Base-by-base conservation (phyloP, 2,113 vertebrate genomes). In the Capra hircus region DNA sequence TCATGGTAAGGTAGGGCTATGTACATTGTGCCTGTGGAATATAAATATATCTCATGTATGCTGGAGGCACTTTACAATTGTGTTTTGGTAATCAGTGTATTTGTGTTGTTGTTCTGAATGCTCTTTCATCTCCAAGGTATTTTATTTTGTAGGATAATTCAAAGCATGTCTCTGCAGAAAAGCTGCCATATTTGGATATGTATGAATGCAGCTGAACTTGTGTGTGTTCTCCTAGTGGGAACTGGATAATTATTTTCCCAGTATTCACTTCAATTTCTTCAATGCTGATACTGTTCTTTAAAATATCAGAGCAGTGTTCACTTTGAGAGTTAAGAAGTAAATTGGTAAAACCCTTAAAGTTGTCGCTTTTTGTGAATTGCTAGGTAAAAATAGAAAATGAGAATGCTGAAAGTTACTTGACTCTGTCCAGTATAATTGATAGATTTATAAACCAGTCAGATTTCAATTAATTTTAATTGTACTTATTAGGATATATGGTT, bases 151-250 rank as follows among this genome's bases (percentile, higher is more conserved):
- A 81, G 48, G 30, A 40, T 36, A 84, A 93, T 80, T 78, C 78
- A 77, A 19, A 19, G 43, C n/a, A 88, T 89, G 60, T 91, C 13
- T 94, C 86, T 78, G 91, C 89, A 28, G 86, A 96, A 94, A 57
- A 67, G 28, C 60, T 94, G 95, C 95, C 97, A 45, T 95, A 67
- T 74, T 87, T 83, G 94, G 48, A 96, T 97, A 97, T 95, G 82
- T 98, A 93, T 96, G 64, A 95, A 57, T 86, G 57, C 74, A 88
- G 87, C 19, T 62, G n/a, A 27, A 86, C 60, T 90, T 89, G 12
- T 92, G 17, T 88, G 2, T 97, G 43, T 45, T 94, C 89, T 97
- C 60, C 62, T 90, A 84, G 59, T 92, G 48, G 83, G 55, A 93
- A 93, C 21, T 85, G 40, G 40, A 90, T 95, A 88, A 89, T 97